phyloP scores from a whole-genome alignment of 2,113 vertebrate genomes.

The Urocynchramus pylzowi region DNA sequence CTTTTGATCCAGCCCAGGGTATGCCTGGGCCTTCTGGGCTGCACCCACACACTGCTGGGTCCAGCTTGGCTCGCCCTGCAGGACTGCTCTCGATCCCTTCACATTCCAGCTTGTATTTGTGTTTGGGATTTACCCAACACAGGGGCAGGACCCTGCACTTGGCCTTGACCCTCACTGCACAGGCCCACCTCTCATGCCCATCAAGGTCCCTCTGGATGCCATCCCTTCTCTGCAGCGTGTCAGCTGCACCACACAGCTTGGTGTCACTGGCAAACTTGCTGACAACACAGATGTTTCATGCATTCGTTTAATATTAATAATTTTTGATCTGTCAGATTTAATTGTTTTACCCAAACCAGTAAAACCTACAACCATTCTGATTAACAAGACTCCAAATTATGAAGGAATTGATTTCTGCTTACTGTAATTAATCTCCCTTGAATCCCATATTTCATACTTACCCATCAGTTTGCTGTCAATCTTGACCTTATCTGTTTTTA shows the following conservation, averaged over 20 bases:
- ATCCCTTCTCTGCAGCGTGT: not conserved
- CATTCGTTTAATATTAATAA: not conserved
- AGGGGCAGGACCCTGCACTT: not conserved
- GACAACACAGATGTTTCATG: not conserved
- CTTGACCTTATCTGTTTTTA: conserved; percentile 78
- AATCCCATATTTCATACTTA: conserved; percentile 57
- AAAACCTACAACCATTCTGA: not conserved
- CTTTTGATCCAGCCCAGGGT: not conserved
- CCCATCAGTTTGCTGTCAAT: conserved; percentile 93
- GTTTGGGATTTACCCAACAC: not conserved
- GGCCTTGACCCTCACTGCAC: not conserved
- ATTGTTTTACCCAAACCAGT: not conserved
- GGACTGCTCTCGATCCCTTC: not conserved
- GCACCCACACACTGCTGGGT: not conserved
- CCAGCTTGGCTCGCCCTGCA: not conserved
- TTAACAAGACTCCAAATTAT: not conserved
- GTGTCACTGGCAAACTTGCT: not conserved
- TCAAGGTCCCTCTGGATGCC: not conserved
- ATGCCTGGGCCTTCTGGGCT: not conserved
- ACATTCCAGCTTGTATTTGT: not conserved
- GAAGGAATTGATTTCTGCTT: not conserved
- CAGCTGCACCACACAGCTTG: not conserved
- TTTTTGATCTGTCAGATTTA: not conserved
- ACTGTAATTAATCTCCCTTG: not conserved
- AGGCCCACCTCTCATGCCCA: not conserved